Evolutionary conservation across 2,888 invertebrate genomes (phyloP).

Genomic region (Cosmopolites sordidus): DNA sequence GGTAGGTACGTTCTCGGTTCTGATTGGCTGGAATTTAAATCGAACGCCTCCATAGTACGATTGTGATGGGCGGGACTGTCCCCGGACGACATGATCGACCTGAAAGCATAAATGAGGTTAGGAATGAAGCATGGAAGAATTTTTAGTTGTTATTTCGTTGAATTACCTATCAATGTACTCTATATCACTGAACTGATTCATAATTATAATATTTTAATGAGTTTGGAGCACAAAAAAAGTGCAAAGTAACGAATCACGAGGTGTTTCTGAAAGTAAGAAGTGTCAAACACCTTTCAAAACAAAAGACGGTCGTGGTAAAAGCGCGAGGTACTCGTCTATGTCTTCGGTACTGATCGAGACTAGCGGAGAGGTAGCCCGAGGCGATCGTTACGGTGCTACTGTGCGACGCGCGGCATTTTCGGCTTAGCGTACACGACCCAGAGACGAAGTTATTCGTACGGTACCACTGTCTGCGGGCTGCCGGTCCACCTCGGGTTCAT

Average conservation of each 20-base stretch:
- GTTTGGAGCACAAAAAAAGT: background rate
- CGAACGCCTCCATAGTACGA: conserved; percentile 33
- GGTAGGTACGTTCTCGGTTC: conserved; percentile 4
- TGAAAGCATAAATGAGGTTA: conserved; percentile 22
- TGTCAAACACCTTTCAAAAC: conserved; percentile 8
- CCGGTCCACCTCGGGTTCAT: background rate
- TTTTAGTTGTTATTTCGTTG: background rate
- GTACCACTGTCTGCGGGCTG: background rate
- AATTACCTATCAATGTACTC: conserved; percentile 12
- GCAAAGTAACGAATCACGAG: background rate
- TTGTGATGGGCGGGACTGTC: conserved; percentile 36
- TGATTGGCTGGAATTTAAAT: conserved; percentile 24
- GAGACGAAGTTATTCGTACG: conserved; percentile 1
- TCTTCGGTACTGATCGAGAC: too few relatives aligned
- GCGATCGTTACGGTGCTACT: background rate
- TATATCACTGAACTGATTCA: conserved; percentile 7
- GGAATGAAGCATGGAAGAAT: background rate
- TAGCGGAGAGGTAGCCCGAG: background rate
- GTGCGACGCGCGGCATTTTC: background rate
- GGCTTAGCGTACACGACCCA: background rate
- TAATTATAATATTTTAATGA: too few relatives aligned
- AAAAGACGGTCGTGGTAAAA: background rate
- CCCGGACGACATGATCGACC: conserved; percentile 38
- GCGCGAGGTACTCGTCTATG: background rate
- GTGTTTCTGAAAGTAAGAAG: background rate